phyloP scores from a whole-genome alignment of 2,113 vertebrate genomes.

The Hemiscyllium ocellatum region DNA sequence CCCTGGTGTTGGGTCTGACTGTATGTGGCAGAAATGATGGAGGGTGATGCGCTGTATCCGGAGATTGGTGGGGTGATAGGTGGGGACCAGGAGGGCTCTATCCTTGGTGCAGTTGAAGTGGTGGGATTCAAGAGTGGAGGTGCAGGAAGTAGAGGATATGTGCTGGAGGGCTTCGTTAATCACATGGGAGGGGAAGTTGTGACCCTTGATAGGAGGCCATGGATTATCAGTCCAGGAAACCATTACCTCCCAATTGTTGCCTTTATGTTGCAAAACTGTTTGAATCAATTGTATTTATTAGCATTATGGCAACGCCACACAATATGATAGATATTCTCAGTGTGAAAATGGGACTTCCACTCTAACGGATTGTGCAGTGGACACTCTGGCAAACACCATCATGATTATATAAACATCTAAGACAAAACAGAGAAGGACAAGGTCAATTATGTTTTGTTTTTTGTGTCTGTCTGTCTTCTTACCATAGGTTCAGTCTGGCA shows the following conservation, averaged over 20 bases:
- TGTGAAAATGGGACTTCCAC: neutral
- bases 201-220: too few species aligned
- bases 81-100: too few species aligned
- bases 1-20: too few species aligned
- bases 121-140: too few species aligned
- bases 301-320: neutral
- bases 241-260: neutral
- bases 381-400: neutral
- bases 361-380: neutral
- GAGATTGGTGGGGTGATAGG: too few species aligned
- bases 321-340: neutral
- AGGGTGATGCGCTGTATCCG: too few species aligned
- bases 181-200: too few species aligned
- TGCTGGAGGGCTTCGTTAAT: too few species aligned
- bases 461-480: neutral
- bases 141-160: too few species aligned
- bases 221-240: too few species aligned
- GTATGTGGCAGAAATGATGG: too few species aligned
- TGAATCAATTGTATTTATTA: neutral
- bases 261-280: neutral
- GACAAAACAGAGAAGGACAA: neutral
- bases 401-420: neutral
- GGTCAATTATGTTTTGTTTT: neutral
- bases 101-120: too few species aligned
- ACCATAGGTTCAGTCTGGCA: neutral